Base-by-base conservation (phyloP, 2,888 invertebrate genomes). In the Ormyrus rosae region DNA sequence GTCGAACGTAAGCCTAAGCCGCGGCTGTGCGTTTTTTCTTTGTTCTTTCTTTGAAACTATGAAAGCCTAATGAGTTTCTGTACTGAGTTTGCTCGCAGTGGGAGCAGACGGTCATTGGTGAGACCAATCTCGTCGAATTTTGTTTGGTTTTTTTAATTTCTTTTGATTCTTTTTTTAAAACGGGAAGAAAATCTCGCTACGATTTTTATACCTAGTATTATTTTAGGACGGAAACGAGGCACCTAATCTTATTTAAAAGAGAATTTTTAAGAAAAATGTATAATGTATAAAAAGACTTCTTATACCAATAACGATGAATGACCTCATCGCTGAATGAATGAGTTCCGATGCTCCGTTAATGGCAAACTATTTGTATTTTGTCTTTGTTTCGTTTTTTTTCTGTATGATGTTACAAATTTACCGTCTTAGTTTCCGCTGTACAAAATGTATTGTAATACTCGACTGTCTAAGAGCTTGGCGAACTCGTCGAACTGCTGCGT, bases 1-100 rank as follows among this genome's bases (percentile, higher is more conserved):
- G 81, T 81, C 72, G 58, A 78, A 77, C 65, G 86, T 89, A 89
- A 89, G 87, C 88, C 88, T 89, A 90, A 90, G 85, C 86, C 60
- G 53, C 76, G 72, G 72, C 60, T 82, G 73, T 81, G 78, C 73
- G 67, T 82, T 72, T 13, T 34, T 79, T 70, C 10, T 77, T 72
- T 70, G 64, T 65, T 64, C 61, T 72, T 72, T 68, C n/a, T 19
- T 75, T 75, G 34, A n/a, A 34, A 58, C 46, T n/a, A 53, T 19
- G 50, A 50, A 74, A n/a, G 55, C 19, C 34, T 34, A 34, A 53
- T 71, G 69, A 85, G 83, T 74, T 74, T 74, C 50, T 67, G 85
- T 4, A 34, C 83, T 84, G 81, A 6, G 11, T 73, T 69, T 51
- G 78, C 78, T 78, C 50, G 55, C 67, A 63, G 63, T 34, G 63